Evolutionary conservation across 37 sponge, comb jelly and placozoan species (phyloP).

Genomic region (Ephydatia muelleri): DNA sequence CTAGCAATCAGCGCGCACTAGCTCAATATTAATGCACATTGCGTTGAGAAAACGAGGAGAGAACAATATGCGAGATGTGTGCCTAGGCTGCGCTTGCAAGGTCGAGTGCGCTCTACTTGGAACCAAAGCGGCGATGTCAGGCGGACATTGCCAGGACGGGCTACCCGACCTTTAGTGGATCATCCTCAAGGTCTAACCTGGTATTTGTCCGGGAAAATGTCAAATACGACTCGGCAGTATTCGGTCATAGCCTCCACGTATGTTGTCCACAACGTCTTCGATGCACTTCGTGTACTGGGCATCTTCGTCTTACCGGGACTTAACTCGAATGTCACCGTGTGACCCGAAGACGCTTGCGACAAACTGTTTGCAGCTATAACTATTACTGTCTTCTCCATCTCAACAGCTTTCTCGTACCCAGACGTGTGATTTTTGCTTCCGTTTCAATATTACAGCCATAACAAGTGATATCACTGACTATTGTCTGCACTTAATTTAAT

Average conservation of each 20-base stretch:
- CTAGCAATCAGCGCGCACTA: no score
- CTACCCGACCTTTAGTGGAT: background rate
- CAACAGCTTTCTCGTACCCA: no score
- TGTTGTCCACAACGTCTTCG: slow-evolving; percentile 83
- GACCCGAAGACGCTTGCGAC: slow-evolving; percentile 17
- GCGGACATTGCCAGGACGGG: background rate
- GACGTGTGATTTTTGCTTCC: no score
- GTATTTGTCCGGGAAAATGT: slow-evolving; percentile 75
- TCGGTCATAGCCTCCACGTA: slow-evolving; percentile 78
- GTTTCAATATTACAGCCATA: no score
- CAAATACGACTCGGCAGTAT: slow-evolving; percentile 82
- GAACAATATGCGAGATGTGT: background rate
- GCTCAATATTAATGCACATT: no score
- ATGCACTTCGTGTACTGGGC: slow-evolving; percentile 2
- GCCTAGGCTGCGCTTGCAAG: background rate
- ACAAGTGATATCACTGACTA: no score
- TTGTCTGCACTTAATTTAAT: no score
- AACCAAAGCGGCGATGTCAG: background rate
- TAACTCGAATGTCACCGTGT: slow-evolving; percentile 41
- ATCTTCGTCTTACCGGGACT: background rate
- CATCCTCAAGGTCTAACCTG: slow-evolving; percentile 42
- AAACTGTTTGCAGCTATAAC: slow-evolving; percentile 64
- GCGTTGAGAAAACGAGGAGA: no score
- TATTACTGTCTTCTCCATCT: slow-evolving; percentile 80
- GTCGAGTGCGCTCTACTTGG: background rate